A percentile compares a stretch with the other conserved stretches of the same genome.
phyloP scores from a whole-genome alignment of 2,888 invertebrate species.

The Theodoxus fluviatilis region DNA sequence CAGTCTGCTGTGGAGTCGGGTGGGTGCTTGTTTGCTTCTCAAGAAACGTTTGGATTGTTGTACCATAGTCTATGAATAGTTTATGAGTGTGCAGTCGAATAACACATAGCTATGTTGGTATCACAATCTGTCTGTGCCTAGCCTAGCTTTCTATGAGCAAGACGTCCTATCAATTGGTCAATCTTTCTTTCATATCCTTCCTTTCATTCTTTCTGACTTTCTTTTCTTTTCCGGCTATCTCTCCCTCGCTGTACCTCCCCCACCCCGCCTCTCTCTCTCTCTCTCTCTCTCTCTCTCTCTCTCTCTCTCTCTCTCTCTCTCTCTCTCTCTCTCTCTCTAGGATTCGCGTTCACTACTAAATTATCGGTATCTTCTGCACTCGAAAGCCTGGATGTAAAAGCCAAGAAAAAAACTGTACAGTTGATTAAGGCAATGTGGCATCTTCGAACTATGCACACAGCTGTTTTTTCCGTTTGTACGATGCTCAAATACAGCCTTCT shows the following conservation, averaged over 20 bases:
- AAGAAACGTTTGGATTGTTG: slow-evolving; percentile 13
- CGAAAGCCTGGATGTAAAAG: too few species aligned
- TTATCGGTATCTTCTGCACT: too few species aligned
- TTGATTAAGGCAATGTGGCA: too few species aligned
- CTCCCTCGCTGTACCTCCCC: neutral
- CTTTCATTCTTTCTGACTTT: neutral
- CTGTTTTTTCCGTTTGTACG: too few species aligned
- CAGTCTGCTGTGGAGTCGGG: slow-evolving; percentile 59
- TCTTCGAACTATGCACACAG: too few species aligned
- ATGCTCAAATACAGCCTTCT: too few species aligned
- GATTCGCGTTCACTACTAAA: too few species aligned
- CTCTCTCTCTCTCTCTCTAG: neutral
- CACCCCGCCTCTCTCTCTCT: neutral
- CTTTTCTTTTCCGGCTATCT: neutral
- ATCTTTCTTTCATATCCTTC: neutral
- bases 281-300: neutral
- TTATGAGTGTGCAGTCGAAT: neutral
- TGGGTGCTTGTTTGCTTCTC: slow-evolving; percentile 34
- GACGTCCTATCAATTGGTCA: neutral
- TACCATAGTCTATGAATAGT: neutral
- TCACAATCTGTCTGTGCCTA: neutral
- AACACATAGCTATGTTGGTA: neutral
- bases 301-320: neutral
- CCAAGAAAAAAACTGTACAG: too few species aligned
- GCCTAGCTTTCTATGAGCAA: neutral